phyloP scores from a whole-genome alignment of 2,888 invertebrate species.

The Myopa testacea region DNA sequence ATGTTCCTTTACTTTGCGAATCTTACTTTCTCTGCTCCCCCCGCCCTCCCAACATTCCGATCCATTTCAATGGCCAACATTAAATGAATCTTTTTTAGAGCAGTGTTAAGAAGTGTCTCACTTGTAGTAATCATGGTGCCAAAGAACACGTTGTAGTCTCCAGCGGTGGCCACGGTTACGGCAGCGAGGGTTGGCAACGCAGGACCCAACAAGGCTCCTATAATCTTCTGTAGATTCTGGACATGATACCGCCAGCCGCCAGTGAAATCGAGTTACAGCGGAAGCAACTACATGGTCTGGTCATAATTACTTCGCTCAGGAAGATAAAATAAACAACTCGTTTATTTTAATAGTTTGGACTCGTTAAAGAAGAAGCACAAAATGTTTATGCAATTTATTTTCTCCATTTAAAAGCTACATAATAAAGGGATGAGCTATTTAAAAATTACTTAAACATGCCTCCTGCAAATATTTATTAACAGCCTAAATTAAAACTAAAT shows the following conservation, averaged over 20 bases:
- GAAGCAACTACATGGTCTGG: too few species aligned
- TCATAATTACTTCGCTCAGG: too few species aligned
- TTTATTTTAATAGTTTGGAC: too few species aligned
- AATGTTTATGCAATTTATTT: too few species aligned
- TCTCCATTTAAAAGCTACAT: too few species aligned
- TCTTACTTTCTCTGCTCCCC: background rate
- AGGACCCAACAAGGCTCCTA: conserved; percentile 56
- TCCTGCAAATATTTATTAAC: conserved; percentile 8
- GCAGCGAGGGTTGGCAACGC: conserved; percentile 68
- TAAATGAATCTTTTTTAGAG: conserved; percentile 63
- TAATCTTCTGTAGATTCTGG: conserved; percentile 16
- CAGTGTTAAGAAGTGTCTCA: conserved; percentile 73
- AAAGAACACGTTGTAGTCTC: conserved; percentile 71
- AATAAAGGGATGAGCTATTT: background rate
- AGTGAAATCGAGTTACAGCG: background rate
- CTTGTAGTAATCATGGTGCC: conserved; percentile 66
- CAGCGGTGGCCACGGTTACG: conserved; percentile 57
- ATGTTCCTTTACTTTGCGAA: background rate
- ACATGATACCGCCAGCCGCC: background rate
- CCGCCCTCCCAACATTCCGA: too few species aligned
- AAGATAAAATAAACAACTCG: too few species aligned
- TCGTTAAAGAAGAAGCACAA: too few species aligned
- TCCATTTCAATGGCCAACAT: background rate
- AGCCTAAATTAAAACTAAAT: conserved; percentile 24
- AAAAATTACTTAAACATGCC: background rate